Percentiles rank a stretch among this genome's conserved stretches.
Conservation (phyloP, 1,140 invertebrate species). For the Metopolophium dirhodum region DNA sequence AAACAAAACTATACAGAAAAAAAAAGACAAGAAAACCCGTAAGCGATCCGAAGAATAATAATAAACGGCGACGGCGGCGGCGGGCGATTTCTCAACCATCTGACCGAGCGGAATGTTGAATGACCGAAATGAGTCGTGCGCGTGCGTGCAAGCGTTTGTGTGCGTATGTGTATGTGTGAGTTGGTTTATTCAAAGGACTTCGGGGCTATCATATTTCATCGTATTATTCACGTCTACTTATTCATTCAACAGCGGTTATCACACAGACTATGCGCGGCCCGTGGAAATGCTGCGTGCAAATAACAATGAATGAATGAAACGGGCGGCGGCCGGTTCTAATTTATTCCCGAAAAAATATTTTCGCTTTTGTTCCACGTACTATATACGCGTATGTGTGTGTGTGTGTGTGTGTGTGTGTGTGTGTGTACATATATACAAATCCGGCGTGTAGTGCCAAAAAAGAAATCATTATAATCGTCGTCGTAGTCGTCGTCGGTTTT, state of each 20-base stretch:
- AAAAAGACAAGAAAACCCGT: slow-evolving; percentile 8
- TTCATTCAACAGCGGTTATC: slow-evolving; percentile 51
- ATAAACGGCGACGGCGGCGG: neutral
- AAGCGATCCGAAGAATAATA: slow-evolving; percentile 40
- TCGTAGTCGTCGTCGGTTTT: neutral
- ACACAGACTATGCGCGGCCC: neutral
- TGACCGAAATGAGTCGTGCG: slow-evolving; percentile 43
- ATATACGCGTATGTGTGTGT: neutral
- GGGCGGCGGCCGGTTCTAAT: slow-evolving; percentile 42
- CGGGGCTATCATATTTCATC: slow-evolving; percentile 53
- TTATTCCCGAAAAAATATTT: slow-evolving; percentile 52
- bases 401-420: neutral
- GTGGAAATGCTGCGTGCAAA: slow-evolving; percentile 38
- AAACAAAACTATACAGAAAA: neutral
- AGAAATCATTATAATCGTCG: slow-evolving; percentile 39
- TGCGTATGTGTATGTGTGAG: neutral
- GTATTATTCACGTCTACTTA: slow-evolving; percentile 37
- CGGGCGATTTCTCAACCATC: slow-evolving; percentile 40
- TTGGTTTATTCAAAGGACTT: slow-evolving; percentile 40
- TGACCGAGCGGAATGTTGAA: slow-evolving; percentile 52
- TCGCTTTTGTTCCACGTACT: slow-evolving; percentile 52
- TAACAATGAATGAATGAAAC: slow-evolving; percentile 55
- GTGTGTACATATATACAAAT: neutral
- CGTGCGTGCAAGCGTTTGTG: neutral
- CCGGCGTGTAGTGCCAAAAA: slow-evolving; percentile 51